phyloP scores from a whole-genome alignment of 2,888 invertebrate species.

The Melanostoma scalare region DNA sequence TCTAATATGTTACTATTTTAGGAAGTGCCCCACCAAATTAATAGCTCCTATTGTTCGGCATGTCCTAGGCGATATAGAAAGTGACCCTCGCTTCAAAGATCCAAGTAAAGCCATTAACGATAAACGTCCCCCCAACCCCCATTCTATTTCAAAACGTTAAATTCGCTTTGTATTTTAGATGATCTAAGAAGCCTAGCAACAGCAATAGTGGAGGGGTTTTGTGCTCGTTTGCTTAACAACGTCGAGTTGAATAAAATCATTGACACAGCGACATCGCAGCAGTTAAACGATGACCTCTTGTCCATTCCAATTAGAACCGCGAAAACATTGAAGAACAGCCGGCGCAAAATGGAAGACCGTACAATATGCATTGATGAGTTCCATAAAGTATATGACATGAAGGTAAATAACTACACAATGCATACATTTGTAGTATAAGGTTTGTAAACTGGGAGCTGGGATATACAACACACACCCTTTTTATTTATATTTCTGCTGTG shows the following conservation, averaged over 20 bases:
- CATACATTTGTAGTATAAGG: too few species aligned
- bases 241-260: slow-evolving; percentile 66
- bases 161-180: slow-evolving; percentile 12
- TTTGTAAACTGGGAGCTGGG: too few species aligned
- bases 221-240: slow-evolving; percentile 54
- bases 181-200: slow-evolving; percentile 38
- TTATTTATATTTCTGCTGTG: slow-evolving; percentile 1
- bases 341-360: slow-evolving; percentile 96
- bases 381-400: slow-evolving; percentile 90
- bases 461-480: neutral
- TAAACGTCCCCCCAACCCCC: neutral
- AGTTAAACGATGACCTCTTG: slow-evolving; percentile 64
- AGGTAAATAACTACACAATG: slow-evolving; percentile 76
- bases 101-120: slow-evolving; percentile 26
- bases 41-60: slow-evolving; percentile 64
- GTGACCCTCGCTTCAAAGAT: slow-evolving; percentile 39
- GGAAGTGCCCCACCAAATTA: slow-evolving; percentile 65
- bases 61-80: slow-evolving; percentile 47
- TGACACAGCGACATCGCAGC: slow-evolving; percentile 51
- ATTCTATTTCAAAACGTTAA: neutral
- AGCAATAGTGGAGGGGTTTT: slow-evolving; percentile 39
- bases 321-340: slow-evolving; percentile 90
- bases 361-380: slow-evolving; percentile 92
- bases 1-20: slow-evolving; percentile 6
- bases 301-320: slow-evolving; percentile 83